Conservation (phyloP, 1,140 invertebrate species). For the Drosophila jambulina region DNA sequence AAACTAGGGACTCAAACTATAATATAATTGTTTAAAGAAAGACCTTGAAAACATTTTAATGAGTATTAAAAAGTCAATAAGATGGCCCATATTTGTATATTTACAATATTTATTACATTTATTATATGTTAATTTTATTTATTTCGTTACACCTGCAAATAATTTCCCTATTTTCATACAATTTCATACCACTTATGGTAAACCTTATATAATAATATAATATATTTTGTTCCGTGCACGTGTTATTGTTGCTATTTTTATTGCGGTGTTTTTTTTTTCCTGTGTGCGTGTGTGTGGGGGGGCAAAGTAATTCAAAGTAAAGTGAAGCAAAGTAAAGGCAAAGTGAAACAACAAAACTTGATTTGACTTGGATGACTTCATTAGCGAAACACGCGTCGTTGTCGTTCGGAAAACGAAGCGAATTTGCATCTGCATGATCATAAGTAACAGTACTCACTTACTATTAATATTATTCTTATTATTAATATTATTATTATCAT, state of each 20-base stretch:
- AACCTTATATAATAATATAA: not conserved
- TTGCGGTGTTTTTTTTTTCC: not conserved
- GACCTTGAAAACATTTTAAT: not conserved
- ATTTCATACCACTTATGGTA: not conserved
- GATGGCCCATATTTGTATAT: not conserved
- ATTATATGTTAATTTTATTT: not conserved
- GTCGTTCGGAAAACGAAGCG: constrained; percentile 23
- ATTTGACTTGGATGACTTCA: constrained; percentile 75
- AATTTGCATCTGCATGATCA: constrained; percentile 22
- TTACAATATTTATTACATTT: not conserved
- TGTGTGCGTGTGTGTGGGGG: constrained; percentile 18
- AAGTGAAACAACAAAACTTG: constrained; percentile 61
- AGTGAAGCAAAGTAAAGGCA: constrained; percentile 36
- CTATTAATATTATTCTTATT: not conserved
- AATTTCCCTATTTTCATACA: not conserved
- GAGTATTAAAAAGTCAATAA: not conserved
- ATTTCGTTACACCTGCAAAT: not conserved
- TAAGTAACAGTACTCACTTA: not conserved
- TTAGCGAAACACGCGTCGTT: constrained; percentile 51
- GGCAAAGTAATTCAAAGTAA: constrained; percentile 33
- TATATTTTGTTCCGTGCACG: constrained; percentile 6
- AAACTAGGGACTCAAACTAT: no score
- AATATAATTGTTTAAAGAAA: not conserved
- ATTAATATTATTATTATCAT: not conserved
- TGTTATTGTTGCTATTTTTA: constrained; percentile 13